Evolutionary conservation across 2,888 invertebrate species (phyloP).

Genomic region (Cheilosia grossa): DNA sequence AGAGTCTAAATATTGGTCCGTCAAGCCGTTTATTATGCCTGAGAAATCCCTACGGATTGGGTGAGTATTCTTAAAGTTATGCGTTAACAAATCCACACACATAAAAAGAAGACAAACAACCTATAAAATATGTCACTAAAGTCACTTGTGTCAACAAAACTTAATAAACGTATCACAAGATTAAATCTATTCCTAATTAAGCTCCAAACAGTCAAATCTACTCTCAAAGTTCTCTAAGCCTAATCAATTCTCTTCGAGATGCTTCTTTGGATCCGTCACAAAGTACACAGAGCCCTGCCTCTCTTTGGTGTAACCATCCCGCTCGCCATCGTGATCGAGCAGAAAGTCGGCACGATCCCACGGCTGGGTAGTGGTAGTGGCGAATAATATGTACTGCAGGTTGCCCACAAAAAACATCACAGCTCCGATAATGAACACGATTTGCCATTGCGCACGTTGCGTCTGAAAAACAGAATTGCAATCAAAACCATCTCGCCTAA

Average conservation of each 20-base stretch:
- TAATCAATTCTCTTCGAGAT: too few relatives aligned
- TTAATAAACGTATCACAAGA: not conserved
- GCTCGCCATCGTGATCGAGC: slow-evolving; percentile 48
- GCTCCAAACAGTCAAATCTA: not conserved
- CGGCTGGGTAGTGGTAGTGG: slow-evolving; percentile 86
- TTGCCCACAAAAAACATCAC: slow-evolving; percentile 88
- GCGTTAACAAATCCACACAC: too few relatives aligned
- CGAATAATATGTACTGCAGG: slow-evolving; percentile 87
- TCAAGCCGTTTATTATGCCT: too few relatives aligned
- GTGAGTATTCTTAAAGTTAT: too few relatives aligned
- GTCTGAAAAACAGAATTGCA: slow-evolving; percentile 82
- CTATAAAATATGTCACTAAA: too few relatives aligned
- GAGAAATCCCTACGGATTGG: too few relatives aligned
- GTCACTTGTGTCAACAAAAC: too few relatives aligned
- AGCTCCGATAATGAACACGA: slow-evolving; percentile 87
- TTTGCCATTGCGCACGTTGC: slow-evolving; percentile 86
- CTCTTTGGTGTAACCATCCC: not conserved
- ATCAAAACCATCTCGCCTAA: not conserved
- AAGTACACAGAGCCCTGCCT: not conserved
- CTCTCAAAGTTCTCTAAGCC: not conserved
- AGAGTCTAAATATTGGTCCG: too few relatives aligned
- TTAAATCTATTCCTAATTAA: not conserved
- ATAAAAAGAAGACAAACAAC: too few relatives aligned
- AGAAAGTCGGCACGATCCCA: slow-evolving; percentile 87
- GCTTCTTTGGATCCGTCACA: not conserved